Evolutionary conservation across 2,113 vertebrate genomes (phyloP).

Genomic region (Sturnus vulgaris): DNA sequence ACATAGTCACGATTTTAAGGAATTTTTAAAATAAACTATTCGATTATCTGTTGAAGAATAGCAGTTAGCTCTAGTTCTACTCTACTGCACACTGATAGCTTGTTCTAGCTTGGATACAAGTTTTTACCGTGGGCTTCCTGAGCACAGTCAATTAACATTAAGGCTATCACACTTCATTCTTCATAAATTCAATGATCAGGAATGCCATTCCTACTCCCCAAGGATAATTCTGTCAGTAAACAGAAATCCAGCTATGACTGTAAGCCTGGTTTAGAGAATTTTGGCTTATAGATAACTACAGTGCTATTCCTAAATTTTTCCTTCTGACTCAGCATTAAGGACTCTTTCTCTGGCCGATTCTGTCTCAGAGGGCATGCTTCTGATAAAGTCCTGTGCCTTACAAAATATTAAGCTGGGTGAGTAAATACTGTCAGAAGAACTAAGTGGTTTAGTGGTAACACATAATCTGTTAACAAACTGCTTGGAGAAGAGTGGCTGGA

Average conservation of each 20-base stretch:
- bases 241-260: not conserved
- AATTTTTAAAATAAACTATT: not conserved
- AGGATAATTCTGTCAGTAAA: not conserved
- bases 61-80: not conserved
- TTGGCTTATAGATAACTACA: not conserved
- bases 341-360: not conserved
- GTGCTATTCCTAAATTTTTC: not conserved
- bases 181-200: not conserved
- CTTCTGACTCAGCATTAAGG: not conserved
- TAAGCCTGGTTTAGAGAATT: not conserved
- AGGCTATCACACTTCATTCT: not conserved
- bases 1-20: not conserved
- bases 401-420: not conserved
- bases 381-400: not conserved
- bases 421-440: not conserved
- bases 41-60: not conserved
- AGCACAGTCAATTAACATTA: not conserved
- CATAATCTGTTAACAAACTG: not conserved
- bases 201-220: not conserved
- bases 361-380: not conserved
- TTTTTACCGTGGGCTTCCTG: not conserved
- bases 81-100: too few species aligned
- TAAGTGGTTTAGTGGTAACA: not conserved
- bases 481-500: not conserved
- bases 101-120: not conserved